Base-by-base conservation (phyloP, 2,797 vertebrate species). In the Scolopax rusticola region DNA sequence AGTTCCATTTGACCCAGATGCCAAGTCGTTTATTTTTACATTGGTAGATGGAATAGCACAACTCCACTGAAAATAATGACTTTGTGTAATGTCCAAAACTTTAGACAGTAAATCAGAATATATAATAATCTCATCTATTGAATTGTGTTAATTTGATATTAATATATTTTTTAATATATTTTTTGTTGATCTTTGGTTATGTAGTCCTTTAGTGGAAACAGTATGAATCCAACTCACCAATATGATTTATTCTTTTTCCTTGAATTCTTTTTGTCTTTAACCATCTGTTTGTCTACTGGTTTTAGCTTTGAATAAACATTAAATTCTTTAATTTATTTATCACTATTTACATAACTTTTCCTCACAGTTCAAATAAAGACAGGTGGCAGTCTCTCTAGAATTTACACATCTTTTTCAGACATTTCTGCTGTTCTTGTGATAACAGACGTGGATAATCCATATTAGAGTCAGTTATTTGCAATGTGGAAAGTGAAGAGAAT, bases 391-490 rank as follows among this genome's bases (percentile, higher is more conserved):
- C 14, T 93, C 60, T 84, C 54, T 73, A 87, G 78, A 91, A 93
- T 82, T 90, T 90, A 9, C n/a, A 18, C n/a, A 88, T 90, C 25
- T 12, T 93, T 96, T 97, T 93, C 69, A 93, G 47, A 20, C 40
- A 53, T 91, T 94, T 57, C 43, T 67, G 9, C 36, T 57, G 14
- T 23, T 73, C 14, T 61, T 45, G 38, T 69, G 90, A 82, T 94
- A 95, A 74, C 24, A 70, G 68, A 69, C 92, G 54, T 56, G 10
- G 74, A 87, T 95, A 96, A 95, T 88, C 78, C 28, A 53, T 93
- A 68, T 41, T 76, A 91, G 56, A 96, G 81, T 92, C 73, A 90
- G 74, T 91, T 91, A 95, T 82, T 97, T 84, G 54, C 90, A 95
- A 69, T 74, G 43, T 24, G 28, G 47, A 43, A 83, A 73, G 36